Evolutionary conservation across 2,888 invertebrate species (phyloP).

Genomic region (Ryuthela nishihirai): DNA sequence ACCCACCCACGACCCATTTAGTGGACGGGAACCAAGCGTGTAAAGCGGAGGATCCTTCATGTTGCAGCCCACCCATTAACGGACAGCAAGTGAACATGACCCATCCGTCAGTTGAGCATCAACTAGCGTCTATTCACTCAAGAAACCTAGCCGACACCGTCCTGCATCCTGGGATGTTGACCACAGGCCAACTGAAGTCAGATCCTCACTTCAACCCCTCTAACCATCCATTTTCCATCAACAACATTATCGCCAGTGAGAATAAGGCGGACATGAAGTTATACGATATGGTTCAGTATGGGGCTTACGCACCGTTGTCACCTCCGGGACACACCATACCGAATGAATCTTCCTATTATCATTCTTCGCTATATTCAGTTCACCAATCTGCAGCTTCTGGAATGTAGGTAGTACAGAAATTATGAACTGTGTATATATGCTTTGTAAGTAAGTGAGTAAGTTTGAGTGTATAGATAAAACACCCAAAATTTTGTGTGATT

Average conservation of each 20-base stretch:
- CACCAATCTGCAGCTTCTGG: constrained; percentile 35
- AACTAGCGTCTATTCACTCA: constrained; percentile 46
- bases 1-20: constrained; percentile 12
- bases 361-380: constrained; percentile 35
- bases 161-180: constrained; percentile 60
- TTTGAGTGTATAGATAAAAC: no score
- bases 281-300: constrained; percentile 42
- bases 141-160: constrained; percentile 62
- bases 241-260: constrained; percentile 64
- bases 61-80: constrained; percentile 20
- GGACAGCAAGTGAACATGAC: constrained; percentile 28
- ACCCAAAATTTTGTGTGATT: no score
- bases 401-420: constrained; percentile 39
- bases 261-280: constrained; percentile 43
- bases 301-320: constrained; percentile 41
- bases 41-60: constrained; percentile 30
- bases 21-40: constrained; percentile 18
- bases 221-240: constrained; percentile 92
- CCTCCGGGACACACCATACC: constrained; percentile 46
- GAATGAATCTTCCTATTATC: constrained; percentile 39
- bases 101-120: constrained; percentile 30
- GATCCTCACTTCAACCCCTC: constrained; percentile 49
- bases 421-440: no score
- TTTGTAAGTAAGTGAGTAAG: no score
- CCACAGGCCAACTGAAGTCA: constrained; percentile 47